Evolutionary conservation across 2,113 vertebrate species (phyloP).

Genomic region (Cryptomyrus ogoouensis): DNA sequence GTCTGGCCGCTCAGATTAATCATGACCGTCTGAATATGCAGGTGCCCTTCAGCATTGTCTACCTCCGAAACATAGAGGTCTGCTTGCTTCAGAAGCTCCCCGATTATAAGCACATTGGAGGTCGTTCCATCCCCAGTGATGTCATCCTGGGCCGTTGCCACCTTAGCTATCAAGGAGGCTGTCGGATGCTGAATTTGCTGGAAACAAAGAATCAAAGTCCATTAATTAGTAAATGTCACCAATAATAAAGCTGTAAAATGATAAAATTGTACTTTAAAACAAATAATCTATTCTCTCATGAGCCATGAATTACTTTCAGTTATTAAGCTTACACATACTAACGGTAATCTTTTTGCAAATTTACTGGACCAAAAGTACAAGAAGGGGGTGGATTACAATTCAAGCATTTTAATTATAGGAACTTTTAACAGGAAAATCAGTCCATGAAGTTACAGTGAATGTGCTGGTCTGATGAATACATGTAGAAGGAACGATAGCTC

Average conservation of each 20-base stretch:
- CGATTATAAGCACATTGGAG: constrained; percentile 94
- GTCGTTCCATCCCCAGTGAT: constrained; percentile 97
- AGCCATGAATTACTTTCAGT: background rate
- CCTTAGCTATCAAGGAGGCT: constrained; percentile 94
- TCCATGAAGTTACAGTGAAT: constrained; percentile 9
- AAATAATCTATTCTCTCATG: background rate
- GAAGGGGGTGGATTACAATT: background rate
- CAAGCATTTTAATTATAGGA: background rate
- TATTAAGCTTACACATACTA: background rate
- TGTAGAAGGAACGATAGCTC: constrained; percentile 43
- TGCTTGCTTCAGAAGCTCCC: constrained; percentile 92
- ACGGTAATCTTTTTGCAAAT: background rate
- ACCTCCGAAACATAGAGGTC: constrained; percentile 96
- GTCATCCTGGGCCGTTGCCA: constrained; percentile 95
- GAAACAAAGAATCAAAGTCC: background rate
- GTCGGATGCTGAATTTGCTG: constrained; percentile 99
- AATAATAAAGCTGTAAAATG: background rate
- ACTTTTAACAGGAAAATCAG: background rate
- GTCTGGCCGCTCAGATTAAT: background rate
- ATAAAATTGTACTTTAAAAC: background rate
- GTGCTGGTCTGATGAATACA: constrained; percentile 57
- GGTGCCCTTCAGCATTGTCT: background rate
- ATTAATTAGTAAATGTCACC: constrained; percentile 14
- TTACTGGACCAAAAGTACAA: background rate
- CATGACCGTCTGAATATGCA: background rate